phyloP scores from a whole-genome alignment of 2,797 vertebrate species.

The Heliangelus exortis region DNA sequence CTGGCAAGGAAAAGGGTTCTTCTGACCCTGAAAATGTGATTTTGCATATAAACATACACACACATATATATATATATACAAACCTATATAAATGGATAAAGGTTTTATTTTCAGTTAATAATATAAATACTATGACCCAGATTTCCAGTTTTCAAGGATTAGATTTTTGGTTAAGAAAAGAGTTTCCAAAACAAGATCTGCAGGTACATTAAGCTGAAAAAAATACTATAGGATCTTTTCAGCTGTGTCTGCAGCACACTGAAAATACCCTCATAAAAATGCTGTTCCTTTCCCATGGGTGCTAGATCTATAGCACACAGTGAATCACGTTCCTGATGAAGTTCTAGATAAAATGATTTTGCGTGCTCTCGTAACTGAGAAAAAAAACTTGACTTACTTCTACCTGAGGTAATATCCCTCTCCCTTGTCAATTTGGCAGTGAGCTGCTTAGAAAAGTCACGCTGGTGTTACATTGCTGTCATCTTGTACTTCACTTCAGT shows the following conservation, averaged over 20 bases:
- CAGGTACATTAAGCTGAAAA: not conserved
- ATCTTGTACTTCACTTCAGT: not conserved
- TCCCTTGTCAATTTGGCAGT: not conserved
- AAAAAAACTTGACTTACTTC: not conserved
- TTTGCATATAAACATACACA: not conserved
- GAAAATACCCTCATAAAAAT: not conserved
- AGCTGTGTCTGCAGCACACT: not conserved
- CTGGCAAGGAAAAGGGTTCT: not conserved
- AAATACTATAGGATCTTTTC: not conserved
- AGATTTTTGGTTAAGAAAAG: not conserved
- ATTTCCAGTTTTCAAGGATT: not conserved
- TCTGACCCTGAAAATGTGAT: not conserved
- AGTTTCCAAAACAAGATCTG: not conserved
- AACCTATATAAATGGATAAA: rapidly evolving
- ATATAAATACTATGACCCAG: not conserved
- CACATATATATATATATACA: rapidly evolving
- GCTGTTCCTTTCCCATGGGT: not conserved
- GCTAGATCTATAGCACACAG: not conserved
- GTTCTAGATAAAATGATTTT: not conserved
- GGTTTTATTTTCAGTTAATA: not conserved
- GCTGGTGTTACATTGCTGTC: not conserved
- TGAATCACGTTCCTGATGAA: not conserved
- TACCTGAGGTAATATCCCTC: not conserved
- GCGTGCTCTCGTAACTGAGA: not conserved
- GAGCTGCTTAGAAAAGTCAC: not conserved